Base-by-base conservation (phyloP, 2,888 invertebrate genomes). In the Opisthograptis luteolata region DNA sequence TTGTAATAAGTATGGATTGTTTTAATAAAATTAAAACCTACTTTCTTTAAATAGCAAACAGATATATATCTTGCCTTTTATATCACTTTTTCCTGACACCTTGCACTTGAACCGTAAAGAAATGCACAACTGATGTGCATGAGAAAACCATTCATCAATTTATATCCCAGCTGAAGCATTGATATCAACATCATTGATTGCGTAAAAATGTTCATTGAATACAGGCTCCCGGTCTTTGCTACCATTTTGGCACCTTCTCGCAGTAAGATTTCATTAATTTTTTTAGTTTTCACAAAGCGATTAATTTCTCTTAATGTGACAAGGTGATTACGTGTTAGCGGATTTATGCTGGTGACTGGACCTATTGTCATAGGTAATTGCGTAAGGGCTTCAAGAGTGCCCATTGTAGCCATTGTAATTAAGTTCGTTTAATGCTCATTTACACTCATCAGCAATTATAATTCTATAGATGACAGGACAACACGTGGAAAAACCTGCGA, bases 91-190 rank as follows among this genome's bases (percentile, higher is more conserved):
- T 13, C 14, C 3, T 30, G 0, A 7, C 7, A 13, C 9, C 34
- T 19, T 34, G 3, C 36, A 24, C 31, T 36, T 25, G 7, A 25
- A 15, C 6, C 9, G 22, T 22, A n/a, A 27, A 0, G 19, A 28
- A 25, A 20, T n/a, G 5, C 6, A 14, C 24, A 34, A 57, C 64
- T 68, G 59, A 59, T 53, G 28, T 40, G 41, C 4, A 9, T 14
- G 43, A 39, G 28, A 53, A 56, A 58, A 47, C 42, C 5, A 42
- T 40, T 52, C 58, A 47, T 49, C 52, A 63, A 64, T 70, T 65
- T 60, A 60, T 60, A 69, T 65, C 63, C 37, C 45, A 13, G 12
- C 24, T 42, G 4, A 3, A 9, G 8, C 28, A 48, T 37, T 53
- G 48, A 55, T 45, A 25, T 25, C 42, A 55, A 43, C 27, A 25